These are phyloP conservation scores for Orthonyx spaldingii DNA, from an alignment of 2,113 vertebrate genomes.

Conservation along the genomic window DNA sequence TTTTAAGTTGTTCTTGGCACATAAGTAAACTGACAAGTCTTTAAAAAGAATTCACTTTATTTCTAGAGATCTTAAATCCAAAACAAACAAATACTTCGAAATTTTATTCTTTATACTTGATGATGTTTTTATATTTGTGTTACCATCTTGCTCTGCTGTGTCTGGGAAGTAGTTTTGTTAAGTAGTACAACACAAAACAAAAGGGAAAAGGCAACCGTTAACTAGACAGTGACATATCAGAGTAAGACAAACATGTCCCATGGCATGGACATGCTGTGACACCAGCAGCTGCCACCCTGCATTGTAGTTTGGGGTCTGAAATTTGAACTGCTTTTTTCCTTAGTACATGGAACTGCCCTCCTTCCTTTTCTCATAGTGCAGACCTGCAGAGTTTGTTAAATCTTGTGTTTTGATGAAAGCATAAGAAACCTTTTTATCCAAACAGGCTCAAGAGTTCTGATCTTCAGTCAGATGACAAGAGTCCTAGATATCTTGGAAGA, in stretches of 20 bases:
- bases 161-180: neutral
- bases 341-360: neutral
- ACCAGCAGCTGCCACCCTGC: neutral
- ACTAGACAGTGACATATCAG: neutral
- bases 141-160: neutral
- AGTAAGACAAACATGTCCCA: neutral
- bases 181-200: neutral
- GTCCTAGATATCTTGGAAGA: slow-evolving; percentile 97
- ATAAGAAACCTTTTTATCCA: neutral
- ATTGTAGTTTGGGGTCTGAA: neutral
- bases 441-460: slow-evolving; percentile 89
- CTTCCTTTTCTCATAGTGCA: neutral
- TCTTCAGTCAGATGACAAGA: slow-evolving; percentile 99
- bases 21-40: neutral
- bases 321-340: accelerated
- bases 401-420: neutral
- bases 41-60: neutral
- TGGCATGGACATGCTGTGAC: neutral
- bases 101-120: neutral
- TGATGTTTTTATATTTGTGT: neutral
- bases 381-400: neutral
- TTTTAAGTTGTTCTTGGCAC: neutral
- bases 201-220: neutral
- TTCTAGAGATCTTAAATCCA: neutral
- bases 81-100: neutral